Evolutionary conservation across 1,140 invertebrate species (phyloP).

Genomic region (Zaprionus ghesquierei): DNA sequence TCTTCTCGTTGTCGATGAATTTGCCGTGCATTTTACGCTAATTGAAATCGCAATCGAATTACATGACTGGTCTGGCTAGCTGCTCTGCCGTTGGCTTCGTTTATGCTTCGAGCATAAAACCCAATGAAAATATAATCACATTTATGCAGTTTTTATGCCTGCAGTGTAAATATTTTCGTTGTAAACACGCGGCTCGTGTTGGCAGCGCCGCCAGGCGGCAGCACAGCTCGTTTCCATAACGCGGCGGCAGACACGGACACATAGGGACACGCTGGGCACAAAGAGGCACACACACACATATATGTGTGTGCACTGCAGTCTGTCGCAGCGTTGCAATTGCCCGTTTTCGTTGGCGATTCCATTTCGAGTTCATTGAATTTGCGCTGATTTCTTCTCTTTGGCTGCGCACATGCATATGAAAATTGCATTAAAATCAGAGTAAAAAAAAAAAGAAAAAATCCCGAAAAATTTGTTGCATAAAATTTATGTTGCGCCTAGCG

Average conservation of each 20-base stretch:
- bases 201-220: constrained; percentile 8
- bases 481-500: constrained; percentile 62
- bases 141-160: constrained; percentile 81
- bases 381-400: constrained; percentile 62
- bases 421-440: constrained; percentile 57
- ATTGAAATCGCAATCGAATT: constrained; percentile 80
- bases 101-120: constrained; percentile 39
- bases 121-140: constrained; percentile 81
- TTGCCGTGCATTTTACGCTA: constrained; percentile 69
- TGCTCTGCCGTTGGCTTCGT: not conserved
- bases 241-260: constrained; percentile 5
- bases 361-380: constrained; percentile 81
- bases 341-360: constrained; percentile 39
- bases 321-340: constrained; percentile 6
- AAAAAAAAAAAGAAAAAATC: too few species aligned
- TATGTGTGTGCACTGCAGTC: constrained; percentile 9
- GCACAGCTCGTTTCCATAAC: constrained; percentile 16
- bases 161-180: constrained; percentile 77
- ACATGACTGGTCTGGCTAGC: constrained; percentile 40
- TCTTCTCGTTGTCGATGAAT: constrained; percentile 30
- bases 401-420: constrained; percentile 40
- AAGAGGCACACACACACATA: not conserved
- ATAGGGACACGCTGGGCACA: not conserved
- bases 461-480: constrained; percentile 49
- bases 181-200: constrained; percentile 44